These are phyloP conservation scores for Xiphophorus maculatus DNA, from an alignment of 2,113 vertebrate species.

Conservation along the genomic window DNA sequence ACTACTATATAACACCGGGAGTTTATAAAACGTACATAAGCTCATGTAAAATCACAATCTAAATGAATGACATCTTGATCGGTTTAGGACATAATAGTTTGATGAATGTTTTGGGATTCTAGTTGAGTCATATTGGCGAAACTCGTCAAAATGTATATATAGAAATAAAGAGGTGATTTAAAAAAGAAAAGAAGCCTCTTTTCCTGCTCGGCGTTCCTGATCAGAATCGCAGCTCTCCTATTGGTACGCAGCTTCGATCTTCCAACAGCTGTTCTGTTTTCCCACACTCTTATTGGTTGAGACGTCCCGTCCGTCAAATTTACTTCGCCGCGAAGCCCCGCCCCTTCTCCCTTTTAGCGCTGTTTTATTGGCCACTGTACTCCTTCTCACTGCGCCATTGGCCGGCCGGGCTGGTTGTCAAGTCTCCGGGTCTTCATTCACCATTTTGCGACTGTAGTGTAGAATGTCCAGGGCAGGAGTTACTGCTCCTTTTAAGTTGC, in stretches of 20 bases:
- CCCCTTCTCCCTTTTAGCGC: slow-evolving; percentile 31
- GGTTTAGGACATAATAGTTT: neutral
- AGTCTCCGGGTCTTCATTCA: slow-evolving; percentile 93
- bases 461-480: slow-evolving; percentile 84
- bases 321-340: slow-evolving; percentile 62
- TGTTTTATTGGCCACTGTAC: slow-evolving; percentile 80
- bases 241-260: slow-evolving; percentile 82
- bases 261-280: slow-evolving; percentile 85
- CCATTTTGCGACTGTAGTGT: slow-evolving; percentile 98
- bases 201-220: slow-evolving; percentile 1
- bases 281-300: slow-evolving; percentile 78
- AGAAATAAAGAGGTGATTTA: slow-evolving; percentile 14
- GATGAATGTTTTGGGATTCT: neutral
- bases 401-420: slow-evolving; percentile 84
- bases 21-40: neutral
- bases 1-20: neutral
- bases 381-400: slow-evolving; percentile 81
- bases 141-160: slow-evolving; percentile 1
- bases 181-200: slow-evolving; percentile 24
- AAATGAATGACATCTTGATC: neutral
- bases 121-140: too few species aligned
- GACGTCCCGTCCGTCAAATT: slow-evolving; percentile 49
- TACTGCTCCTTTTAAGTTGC: slow-evolving; percentile 79
- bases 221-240: slow-evolving; percentile 55
- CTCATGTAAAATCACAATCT: neutral